A percentile compares a stretch with the other conserved stretches of the same genome.
Evolutionary conservation across 2,888 invertebrate species (phyloP).

Genomic region (Geotrupes spiniger): DNA sequence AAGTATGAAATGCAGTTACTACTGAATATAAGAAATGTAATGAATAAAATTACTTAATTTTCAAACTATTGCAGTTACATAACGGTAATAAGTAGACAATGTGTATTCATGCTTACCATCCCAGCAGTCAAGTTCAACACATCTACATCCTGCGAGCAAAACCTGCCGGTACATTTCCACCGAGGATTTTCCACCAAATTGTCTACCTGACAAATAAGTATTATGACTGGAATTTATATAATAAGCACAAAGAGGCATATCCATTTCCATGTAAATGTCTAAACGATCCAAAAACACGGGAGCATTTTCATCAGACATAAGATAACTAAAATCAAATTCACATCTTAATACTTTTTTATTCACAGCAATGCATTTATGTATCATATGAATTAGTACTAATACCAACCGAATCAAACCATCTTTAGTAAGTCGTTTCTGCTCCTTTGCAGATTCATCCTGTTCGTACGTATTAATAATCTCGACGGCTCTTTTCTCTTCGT

Average conservation of each 20-base stretch:
- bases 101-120: slow-evolving; percentile 59
- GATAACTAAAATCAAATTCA: slow-evolving; percentile 57
- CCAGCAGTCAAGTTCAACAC: slow-evolving; percentile 98
- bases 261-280: slow-evolving; percentile 98
- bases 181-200: slow-evolving; percentile 97
- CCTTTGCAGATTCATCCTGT: slow-evolving; percentile 71
- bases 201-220: slow-evolving; percentile 89
- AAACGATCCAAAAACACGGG: slow-evolving; percentile 98
- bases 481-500: slow-evolving; percentile 87
- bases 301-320: slow-evolving; percentile 99
- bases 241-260: slow-evolving; percentile 95
- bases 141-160: slow-evolving; percentile 93
- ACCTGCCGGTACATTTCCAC: slow-evolving; percentile 99
- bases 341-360: neutral
- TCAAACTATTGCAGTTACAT: too few relatives aligned
- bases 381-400: neutral
- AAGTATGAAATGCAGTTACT: too few relatives aligned
- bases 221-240: slow-evolving; percentile 99
- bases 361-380: neutral
- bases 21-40: too few relatives aligned
- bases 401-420: slow-evolving; percentile 85
- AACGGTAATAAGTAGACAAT: neutral
- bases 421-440: slow-evolving; percentile 76
- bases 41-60: too few relatives aligned
- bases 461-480: slow-evolving; percentile 96